Conservation (phyloP, 1,140 invertebrate species). For the Aphaenogaster floridana region DNA sequence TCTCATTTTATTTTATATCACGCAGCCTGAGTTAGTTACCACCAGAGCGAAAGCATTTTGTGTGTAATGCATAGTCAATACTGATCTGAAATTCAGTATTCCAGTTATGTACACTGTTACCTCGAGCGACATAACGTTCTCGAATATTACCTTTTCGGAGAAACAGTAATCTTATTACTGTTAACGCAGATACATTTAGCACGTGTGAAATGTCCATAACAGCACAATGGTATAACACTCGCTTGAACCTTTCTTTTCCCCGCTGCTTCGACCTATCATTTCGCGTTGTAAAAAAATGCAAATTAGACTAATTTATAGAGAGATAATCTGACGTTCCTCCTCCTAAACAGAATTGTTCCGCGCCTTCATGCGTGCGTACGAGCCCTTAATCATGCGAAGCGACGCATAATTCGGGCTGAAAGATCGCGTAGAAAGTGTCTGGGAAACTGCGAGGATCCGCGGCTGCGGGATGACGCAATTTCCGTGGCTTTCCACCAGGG, state of each 20-base stretch:
- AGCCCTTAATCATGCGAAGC: slow-evolving; percentile 65
- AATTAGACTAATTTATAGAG: slow-evolving; percentile 14
- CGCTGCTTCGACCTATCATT: neutral
- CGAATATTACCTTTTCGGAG: slow-evolving; percentile 21
- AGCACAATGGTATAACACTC: slow-evolving; percentile 25
- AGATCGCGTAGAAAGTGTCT: slow-evolving; percentile 73
- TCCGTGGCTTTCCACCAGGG: slow-evolving; percentile 62
- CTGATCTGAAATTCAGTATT: slow-evolving; percentile 28
- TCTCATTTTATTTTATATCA: slow-evolving; percentile 50
- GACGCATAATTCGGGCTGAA: slow-evolving; percentile 25
- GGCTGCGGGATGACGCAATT: slow-evolving; percentile 60
- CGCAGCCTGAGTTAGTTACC: neutral
- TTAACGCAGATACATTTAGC: neutral
- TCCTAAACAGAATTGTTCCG: slow-evolving; percentile 13
- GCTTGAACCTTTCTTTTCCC: slow-evolving; percentile 31
- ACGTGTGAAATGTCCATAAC: slow-evolving; percentile 37
- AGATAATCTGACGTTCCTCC: neutral
- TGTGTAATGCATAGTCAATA: slow-evolving; percentile 7
- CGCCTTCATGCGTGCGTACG: neutral
- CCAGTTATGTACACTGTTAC: slow-evolving; percentile 9
- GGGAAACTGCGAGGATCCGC: slow-evolving; percentile 67
- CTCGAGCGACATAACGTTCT: slow-evolving; percentile 16
- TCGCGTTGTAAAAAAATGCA: neutral
- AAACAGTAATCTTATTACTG: slow-evolving; percentile 18
- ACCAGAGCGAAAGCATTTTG: slow-evolving; percentile 30